Evolutionary conservation across 1,140 invertebrate genomes (phyloP), one percentile per base, ranked within the genome.

Genomic region (Pararge aegeria): DNA sequence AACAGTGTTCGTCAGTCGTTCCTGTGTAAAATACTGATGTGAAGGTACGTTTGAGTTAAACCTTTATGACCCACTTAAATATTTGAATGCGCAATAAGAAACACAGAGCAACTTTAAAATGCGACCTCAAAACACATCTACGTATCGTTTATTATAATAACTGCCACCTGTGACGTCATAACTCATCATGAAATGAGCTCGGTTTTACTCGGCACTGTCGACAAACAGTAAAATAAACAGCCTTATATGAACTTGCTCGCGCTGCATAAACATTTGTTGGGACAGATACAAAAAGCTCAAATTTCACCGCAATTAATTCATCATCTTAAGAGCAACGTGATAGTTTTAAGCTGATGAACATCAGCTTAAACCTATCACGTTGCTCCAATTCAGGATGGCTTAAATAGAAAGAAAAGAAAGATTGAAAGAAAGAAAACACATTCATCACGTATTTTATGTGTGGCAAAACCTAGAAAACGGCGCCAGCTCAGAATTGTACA

Each of bases 141-240:
- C 38, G 55, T 64, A 42, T 46, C 19, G 50, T 38, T 55, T 55
- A 67, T 68, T 62, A 51, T 62, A 65, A 58, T 54, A 66, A 72
- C 58, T 62, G 53, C 27, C 40, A 57, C 49, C 51, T 46, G 55
- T 40, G 38, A 69, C 34, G 51, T 59, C 59, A 64, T 70, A 67
- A 68, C 65, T 73, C 61, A 63, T 64, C 65, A 64, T 61, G 54
- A 64, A 70, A 55, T 62, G 52, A 58, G 54, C 55, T 50, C 62
- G 46, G 55, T 67, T 70, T 70, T 70, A 70, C 70, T 61, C 58
- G 49, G 56, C 64, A 15, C 12, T 58, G 58, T 59, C 55, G 51
- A 49, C 60, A 58, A 60, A 57, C 46, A 51, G 51, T 64, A 56
- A 66, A 63, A 55, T 64, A 66, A 53, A 66, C 50, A 55, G 48